These are phyloP conservation scores for Zoroaster sp. DNA, from an alignment of 53 echinoderm and acorn worm species.

Conservation along the genomic window DNA sequence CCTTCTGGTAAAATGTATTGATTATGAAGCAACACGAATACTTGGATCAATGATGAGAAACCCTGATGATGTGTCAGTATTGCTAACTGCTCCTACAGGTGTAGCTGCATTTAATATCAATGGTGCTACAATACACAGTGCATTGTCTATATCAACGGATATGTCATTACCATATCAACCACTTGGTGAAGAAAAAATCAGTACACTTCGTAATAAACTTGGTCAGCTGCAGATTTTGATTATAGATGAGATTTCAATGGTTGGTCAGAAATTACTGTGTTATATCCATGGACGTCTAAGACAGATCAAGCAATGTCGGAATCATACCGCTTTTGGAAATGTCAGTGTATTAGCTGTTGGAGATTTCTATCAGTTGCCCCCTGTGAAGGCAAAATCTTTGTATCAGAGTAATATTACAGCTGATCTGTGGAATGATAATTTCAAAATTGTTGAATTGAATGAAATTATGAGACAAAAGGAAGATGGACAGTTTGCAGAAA, in stretches of 20 bases:
- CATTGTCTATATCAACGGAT: slow-evolving; percentile 31
- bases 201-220: slow-evolving; percentile 43
- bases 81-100: slow-evolving; percentile 53
- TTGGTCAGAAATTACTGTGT: slow-evolving; percentile 58
- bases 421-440: slow-evolving; percentile 59
- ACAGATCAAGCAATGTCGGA: slow-evolving; percentile 62
- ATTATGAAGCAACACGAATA: slow-evolving; percentile 67
- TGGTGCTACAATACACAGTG: slow-evolving; percentile 59
- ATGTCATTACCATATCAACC: slow-evolving; percentile 43
- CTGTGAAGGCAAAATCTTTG: slow-evolving; percentile 44
- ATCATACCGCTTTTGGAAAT: slow-evolving; percentile 58
- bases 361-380: slow-evolving; percentile 69
- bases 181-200: slow-evolving; percentile 65
- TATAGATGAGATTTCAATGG: slow-evolving; percentile 85
- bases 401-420: slow-evolving; percentile 19
- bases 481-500: slow-evolving; percentile 54
- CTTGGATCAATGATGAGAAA: slow-evolving; percentile 33
- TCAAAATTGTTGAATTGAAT: slow-evolving; percentile 55
- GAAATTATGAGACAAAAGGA: slow-evolving; percentile 82
- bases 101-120: slow-evolving; percentile 61
- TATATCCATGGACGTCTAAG: slow-evolving; percentile 66
- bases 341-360: slow-evolving; percentile 73
- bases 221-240: slow-evolving; percentile 67
- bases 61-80: slow-evolving; percentile 56
- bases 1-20: slow-evolving; percentile 58